Evolutionary conservation across 2,888 invertebrate genomes (phyloP), one percentile per base, ranked within the genome.

Genomic region (Acleris holmiana): DNA sequence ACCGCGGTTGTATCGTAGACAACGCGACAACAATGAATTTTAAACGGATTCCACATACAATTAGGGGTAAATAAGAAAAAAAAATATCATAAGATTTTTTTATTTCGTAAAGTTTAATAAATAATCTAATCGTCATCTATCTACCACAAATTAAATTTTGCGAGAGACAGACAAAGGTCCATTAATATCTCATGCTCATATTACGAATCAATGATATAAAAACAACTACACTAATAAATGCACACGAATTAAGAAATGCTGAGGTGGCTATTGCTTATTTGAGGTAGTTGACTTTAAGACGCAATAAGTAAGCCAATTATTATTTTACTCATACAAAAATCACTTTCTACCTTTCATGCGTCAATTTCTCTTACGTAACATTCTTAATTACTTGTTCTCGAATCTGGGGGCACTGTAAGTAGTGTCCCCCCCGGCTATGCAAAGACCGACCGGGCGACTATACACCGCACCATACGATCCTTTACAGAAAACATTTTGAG

Each of bases 131-230:
- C 79, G 80, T 85, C 88, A 84, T 88, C 88, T 88, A 80, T 77
- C 85, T 79, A 78, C 77, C 89, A 83, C 86, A 79, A 87, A 70
- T n/a, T 67, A 63, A 67, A 69, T 68, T 82, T 86, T 70, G 82
- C 78, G 88, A 82, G 72, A 85, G 83, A 79, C 80, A 86, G 88
- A 89, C 88, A 83, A 86, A 82, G 79, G 59, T 61, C 60, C 1
- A 40, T 51, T 35, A 3, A 19, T 19, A 7, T 17, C 17, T 40
- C 7, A 8, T 8, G 13, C 2, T 35, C 6, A 35, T 8, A 18
- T 8, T 29, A 29, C 8, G 1, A 7, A 29, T 29, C 25, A 0
- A 17, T n/a, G 46, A 53, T 19, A 46, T 50, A 53, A 47, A 47
- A 53, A 47, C 53, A 47, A 58, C 29, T 50, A 54, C 17, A 21